Evolutionary conservation across 2,113 vertebrate genomes (phyloP), one percentile per base, ranked within the genome.

Genomic region (Phaethon lepturus): DNA sequence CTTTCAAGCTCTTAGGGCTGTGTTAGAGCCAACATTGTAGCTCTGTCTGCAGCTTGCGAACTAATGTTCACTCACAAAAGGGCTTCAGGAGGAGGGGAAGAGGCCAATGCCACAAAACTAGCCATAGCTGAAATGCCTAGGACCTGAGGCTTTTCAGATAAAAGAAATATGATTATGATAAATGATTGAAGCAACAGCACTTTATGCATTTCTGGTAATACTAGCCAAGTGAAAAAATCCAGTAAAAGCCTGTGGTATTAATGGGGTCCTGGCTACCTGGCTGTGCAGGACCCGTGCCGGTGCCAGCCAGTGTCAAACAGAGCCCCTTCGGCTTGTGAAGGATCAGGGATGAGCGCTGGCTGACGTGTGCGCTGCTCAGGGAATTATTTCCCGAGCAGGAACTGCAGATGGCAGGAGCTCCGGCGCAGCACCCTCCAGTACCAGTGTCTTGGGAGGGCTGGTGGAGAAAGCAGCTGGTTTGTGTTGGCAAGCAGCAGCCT

Each of bases 401-500:
- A 4, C 11, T 0, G 0, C 0, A 8, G 91, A 35, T 16, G 11
- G n/a, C 66, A 52, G 89, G 66, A 83, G 63, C 50, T 80, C 44
- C 29, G 17, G 60, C 2, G 4, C 2, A 2, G 78, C 60, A 75
- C 23, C 38, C 7, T 5, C 26, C 22, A 33, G 38, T 8, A 3
- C 56, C 2, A 0, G 16, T 45, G 63, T 40, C 58, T 80, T 0
- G 0, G 29, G 84, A 56, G n/a, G 76, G 40, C 64, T 64, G 81
- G 6, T 56, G 72, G 44, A 38, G 38, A 44, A 89, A 76, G 68
- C 58, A 77, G 50, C 38, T 71, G 10, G 9, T 42, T 69, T 86
- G 38, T 84, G 38, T 13, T 0, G 0, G 29, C 0, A 1, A 92
- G 64, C 24, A 58, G 64, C 45, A 73, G 33, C 44, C 8, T 45